Conservation (phyloP, 2,797 vertebrate species). For the Psittacula derbiana region DNA sequence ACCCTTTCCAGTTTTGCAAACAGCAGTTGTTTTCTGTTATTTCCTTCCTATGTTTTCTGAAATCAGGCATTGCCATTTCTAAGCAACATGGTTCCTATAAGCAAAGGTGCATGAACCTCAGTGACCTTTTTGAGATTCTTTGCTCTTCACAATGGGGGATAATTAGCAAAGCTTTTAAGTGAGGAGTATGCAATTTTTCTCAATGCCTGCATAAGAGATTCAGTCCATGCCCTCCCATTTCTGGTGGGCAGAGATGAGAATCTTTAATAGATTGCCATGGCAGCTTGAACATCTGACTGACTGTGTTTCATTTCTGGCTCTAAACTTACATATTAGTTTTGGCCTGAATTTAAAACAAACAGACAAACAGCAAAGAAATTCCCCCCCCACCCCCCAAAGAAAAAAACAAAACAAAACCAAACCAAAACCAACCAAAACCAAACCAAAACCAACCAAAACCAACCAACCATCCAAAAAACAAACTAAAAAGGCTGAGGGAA, state of each 20-base stretch:
- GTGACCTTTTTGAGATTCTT: neutral
- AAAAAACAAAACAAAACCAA: neutral
- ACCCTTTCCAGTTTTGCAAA: neutral
- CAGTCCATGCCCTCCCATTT: neutral
- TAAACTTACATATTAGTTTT: neutral
- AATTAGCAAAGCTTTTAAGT: neutral
- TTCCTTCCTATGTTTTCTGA: neutral
- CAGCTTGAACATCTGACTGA: neutral
- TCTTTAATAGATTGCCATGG: neutral
- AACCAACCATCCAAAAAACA: neutral
- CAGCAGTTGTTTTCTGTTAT: neutral
- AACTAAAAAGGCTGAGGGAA: neutral
- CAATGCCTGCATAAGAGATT: neutral
- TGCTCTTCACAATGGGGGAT: neutral
- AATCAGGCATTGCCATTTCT: neutral
- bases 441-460: fast-evolving
- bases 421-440: fast-evolving
- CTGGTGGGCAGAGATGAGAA: neutral
- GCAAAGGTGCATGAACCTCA: neutral
- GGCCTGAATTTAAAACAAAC: neutral
- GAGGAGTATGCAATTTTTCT: neutral
- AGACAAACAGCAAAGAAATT: neutral
- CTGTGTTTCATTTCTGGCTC: neutral
- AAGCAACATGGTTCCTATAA: neutral
- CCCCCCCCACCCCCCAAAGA: too few relatives aligned